Base-by-base conservation (phyloP, 1,140 invertebrate species). In the Lepidurus arcticus region DNA sequence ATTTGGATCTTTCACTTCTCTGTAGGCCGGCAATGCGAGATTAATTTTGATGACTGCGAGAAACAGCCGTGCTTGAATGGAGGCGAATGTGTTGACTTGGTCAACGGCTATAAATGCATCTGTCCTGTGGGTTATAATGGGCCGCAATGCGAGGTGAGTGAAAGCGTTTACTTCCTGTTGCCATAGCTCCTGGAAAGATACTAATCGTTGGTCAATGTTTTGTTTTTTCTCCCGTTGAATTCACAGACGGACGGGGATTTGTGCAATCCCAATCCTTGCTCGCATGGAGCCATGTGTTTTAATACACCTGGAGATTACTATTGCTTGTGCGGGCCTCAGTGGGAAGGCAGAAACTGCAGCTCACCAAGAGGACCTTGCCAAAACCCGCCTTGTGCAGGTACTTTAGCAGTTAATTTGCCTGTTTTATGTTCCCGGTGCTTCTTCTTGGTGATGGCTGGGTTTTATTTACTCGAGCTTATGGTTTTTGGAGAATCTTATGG, bases 321-420 rank as follows among this genome's bases (percentile, higher is more conserved):
- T 82, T 98, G 95, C 85, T 92, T 94, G 84, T 98, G 96, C 86
- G 90, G 91, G 0, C 88, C 89, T 75, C 91, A 92, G 80, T 96
- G 93, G 89, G 90, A 92, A 79, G 96, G 96, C 44, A 94, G 93
- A 84, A 96, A 95, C 86, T 98, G 95, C 84, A 94, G 93, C 81
- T 89, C 92, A 76, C 82, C 84, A 78, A 74, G 77, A 43, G 82
- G 80, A n/a, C 81, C 82, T 82, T 78, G 84, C 75, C 83, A 83
- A 78, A 84, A 79, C 74, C 85, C 81, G 81, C 84, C 81, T 78
- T 73, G 84, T 84, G 53, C 81, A 84, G 78, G 82, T 84, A 74
- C 80, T 73, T 13, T 80, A 34, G 80, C 24, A 34, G 47, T 24
- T 26, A 73, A 65, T 65, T 13, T 7, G n/a, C 53, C 53, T 65